Evolutionary conservation across 2,888 invertebrate species (phyloP).

Genomic region (Athalia rosae): DNA sequence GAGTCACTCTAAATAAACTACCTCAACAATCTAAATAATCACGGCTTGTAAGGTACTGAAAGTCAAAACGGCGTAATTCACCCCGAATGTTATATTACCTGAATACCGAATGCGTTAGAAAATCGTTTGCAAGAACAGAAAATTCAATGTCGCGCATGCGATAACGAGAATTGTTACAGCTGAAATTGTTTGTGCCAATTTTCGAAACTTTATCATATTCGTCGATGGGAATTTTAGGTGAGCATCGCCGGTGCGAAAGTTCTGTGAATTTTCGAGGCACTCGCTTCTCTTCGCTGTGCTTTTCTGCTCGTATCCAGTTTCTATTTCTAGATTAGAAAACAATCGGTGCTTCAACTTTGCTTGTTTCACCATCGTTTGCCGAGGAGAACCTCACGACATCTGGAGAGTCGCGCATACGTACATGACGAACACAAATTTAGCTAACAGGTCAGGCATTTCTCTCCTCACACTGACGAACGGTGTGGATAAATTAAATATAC

Average conservation of each 20-base stretch:
- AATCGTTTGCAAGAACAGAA: no score
- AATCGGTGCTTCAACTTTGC: constrained; percentile 56
- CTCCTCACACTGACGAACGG: no score
- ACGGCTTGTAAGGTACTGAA: neutral
- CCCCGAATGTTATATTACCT: neutral
- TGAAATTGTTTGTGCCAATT: no score
- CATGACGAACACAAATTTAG: no score
- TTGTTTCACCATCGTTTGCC: no score
- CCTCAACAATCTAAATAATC: constrained; percentile 27
- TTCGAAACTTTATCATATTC: no score
- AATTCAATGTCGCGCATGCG: no score
- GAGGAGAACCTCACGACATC: neutral
- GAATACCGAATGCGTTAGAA: no score
- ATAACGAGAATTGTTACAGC: no score
- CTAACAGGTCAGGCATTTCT: no score
- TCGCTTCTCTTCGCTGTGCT: neutral
- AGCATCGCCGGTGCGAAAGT: neutral
- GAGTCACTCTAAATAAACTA: constrained; percentile 22
- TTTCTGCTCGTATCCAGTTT: constrained; percentile 48
- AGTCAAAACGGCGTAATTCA: neutral
- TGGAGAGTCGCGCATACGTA: neutral
- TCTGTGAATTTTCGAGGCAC: constrained; percentile 7
- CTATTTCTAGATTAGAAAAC: constrained; percentile 69
- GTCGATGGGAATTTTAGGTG: no score
- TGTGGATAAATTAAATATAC: no score